Percentiles rank a stretch among this genome's conserved stretches.
phyloP scores from a whole-genome alignment of 2,797 vertebrate genomes.

The Sciurus carolinensis region DNA sequence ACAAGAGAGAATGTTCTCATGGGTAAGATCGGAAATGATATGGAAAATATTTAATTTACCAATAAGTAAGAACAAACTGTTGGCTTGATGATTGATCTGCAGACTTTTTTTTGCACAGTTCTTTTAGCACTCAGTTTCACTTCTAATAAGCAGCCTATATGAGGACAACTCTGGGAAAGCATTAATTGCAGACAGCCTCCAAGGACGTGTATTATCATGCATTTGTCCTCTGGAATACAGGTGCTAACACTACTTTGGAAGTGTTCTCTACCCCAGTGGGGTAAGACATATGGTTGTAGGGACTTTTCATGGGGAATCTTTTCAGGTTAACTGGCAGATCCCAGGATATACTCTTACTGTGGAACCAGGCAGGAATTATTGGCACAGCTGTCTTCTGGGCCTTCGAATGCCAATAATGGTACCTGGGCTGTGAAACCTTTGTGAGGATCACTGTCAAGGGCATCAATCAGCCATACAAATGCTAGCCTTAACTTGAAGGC shows the following conservation, averaged over 20 bases:
- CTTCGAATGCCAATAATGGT: not conserved
- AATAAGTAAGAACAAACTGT: not conserved
- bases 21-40: conserved; percentile 85
- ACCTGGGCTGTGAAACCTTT: conserved; percentile 2
- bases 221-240: conserved; percentile 25
- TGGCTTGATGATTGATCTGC: not conserved
- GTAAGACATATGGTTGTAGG: not conserved
- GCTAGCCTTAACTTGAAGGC: conserved; percentile 2
- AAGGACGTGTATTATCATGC: not conserved
- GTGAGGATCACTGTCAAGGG: not conserved
- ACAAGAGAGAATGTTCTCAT: conserved; percentile 83
- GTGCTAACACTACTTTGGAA: not conserved
- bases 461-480: conserved; percentile 8
- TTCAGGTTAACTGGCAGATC: not conserved
- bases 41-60: conserved; percentile 53
- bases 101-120: not conserved
- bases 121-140: conserved; percentile 4
- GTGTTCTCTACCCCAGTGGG: not conserved
- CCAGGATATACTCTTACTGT: not conserved
- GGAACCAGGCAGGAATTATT: not conserved
- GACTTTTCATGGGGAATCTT: not conserved
- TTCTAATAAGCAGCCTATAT: not conserved
- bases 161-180: not conserved
- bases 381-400: not conserved
- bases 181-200: not conserved